phyloP scores from a whole-genome alignment of 2,888 invertebrate genomes.

The Lasioglossum calceatum region DNA sequence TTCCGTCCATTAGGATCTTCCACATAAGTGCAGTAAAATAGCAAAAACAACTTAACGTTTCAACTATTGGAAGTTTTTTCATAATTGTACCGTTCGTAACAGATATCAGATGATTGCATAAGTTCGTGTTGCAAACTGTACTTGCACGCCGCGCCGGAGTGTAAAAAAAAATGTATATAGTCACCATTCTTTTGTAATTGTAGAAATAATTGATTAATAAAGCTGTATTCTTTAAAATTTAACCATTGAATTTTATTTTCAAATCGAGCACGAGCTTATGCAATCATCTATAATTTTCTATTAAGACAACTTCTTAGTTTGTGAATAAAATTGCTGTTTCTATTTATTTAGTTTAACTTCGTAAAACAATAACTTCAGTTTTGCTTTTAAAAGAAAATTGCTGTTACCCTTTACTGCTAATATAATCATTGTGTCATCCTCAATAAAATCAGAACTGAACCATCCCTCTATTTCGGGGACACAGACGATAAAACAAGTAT shows the following conservation, averaged over 20 bases:
- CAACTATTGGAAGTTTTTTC: background rate
- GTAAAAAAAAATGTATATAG: too few relatives aligned
- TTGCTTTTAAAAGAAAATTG: background rate
- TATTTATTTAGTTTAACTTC: background rate
- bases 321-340: background rate
- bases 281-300: background rate
- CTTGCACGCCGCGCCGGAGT: too few relatives aligned
- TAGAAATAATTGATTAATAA: too few relatives aligned
- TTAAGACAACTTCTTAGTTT: background rate
- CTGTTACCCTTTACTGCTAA: background rate
- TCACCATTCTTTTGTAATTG: too few relatives aligned
- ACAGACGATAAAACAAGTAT: background rate
- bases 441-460: background rate
- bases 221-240: too few relatives aligned
- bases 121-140: too few relatives aligned
- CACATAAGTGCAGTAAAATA: background rate
- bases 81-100: background rate
- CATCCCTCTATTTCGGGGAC: too few relatives aligned
- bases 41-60: background rate
- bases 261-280: too few relatives aligned
- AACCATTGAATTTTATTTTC: too few relatives aligned
- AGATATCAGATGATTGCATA: background rate
- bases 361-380: background rate
- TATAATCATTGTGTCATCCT: background rate
- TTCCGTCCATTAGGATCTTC: background rate